A percentile compares a stretch with the other conserved stretches of the same genome.
Conservation (phyloP, 2,113 vertebrate genomes). For the Stercorarius parasiticus region DNA sequence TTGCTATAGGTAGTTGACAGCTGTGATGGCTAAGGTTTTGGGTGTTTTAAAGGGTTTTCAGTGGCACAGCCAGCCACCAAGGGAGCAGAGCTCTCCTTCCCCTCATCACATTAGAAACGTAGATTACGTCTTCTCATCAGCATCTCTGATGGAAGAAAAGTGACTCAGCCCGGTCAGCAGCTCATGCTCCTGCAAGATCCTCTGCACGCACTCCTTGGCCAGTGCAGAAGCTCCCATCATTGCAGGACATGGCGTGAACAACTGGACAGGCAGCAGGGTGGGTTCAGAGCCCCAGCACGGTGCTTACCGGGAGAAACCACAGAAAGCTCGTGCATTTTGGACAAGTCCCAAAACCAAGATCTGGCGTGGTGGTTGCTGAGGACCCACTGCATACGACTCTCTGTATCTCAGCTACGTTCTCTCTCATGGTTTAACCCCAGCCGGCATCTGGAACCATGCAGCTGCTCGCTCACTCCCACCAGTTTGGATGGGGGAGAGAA, state of each 20-base stretch:
- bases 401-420: fast-evolving
- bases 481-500: background rate
- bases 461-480: background rate
- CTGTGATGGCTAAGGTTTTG: fast-evolving
- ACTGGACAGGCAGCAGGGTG: background rate
- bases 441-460: background rate
- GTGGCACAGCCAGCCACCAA: background rate
- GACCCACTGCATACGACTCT: fast-evolving
- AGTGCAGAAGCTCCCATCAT: background rate
- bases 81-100: background rate
- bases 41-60: fast-evolving
- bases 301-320: fast-evolving
- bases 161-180: background rate
- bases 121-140: background rate
- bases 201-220: background rate
- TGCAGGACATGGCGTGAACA: fast-evolving
- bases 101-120: background rate
- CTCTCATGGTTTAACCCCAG: background rate
- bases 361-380: background rate
- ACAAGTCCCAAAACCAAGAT: background rate
- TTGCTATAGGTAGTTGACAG: fast-evolving
- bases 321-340: background rate
- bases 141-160: background rate
- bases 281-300: background rate
- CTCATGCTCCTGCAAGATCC: background rate